Conservation (phyloP, 2,113 vertebrate genomes). For the Tor tambroides region DNA sequence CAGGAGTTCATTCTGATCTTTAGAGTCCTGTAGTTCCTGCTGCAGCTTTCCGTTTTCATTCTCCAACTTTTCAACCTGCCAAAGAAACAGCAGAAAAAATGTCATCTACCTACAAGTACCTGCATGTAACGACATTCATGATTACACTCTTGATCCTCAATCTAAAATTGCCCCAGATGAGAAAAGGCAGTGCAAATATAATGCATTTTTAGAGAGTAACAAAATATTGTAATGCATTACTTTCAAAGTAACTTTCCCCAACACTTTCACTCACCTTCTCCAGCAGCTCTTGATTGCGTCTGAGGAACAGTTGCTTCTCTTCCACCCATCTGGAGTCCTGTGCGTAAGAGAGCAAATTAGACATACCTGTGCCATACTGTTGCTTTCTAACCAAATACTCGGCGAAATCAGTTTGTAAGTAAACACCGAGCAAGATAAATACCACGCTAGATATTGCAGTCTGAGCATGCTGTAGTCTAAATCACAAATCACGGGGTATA, state of each 20-base stretch:
- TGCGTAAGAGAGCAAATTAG: background rate
- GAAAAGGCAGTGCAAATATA: no score
- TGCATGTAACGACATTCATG: no score
- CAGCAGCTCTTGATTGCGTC: slow-evolving; percentile 94
- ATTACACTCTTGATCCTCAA: background rate
- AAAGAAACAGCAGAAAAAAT: no score
- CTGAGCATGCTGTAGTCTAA: no score
- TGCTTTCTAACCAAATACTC: background rate
- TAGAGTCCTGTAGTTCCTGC: no score
- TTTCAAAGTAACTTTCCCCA: background rate
- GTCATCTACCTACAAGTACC: no score
- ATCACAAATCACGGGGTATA: no score
- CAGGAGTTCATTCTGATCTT: no score
- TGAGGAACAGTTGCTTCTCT: slow-evolving; percentile 96
- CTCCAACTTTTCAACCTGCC: no score
- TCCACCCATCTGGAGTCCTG: slow-evolving; percentile 99
- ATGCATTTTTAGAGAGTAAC: background rate
- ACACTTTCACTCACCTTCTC: slow-evolving; percentile 80
- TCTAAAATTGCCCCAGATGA: background rate
- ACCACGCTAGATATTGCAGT: background rate
- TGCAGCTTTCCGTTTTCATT: no score
- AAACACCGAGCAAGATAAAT: background rate
- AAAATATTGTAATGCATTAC: background rate
- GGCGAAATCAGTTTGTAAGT: background rate
- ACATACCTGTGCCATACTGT: background rate